Evolutionary conservation across 2,888 invertebrate species (phyloP).

Genomic region (Eubasilissa splendida): DNA sequence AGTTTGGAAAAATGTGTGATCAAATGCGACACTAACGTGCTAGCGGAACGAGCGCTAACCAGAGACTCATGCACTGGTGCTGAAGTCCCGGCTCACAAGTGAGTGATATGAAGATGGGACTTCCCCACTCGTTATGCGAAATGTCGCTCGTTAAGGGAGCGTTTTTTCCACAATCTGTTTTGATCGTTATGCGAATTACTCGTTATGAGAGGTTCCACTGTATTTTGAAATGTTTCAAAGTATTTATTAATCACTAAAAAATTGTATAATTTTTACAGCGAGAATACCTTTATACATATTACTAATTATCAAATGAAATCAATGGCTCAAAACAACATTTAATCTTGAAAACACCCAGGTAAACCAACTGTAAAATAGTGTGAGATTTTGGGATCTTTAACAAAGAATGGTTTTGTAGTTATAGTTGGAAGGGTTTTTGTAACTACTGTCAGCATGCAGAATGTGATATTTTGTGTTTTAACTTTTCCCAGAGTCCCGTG

Average conservation of each 20-base stretch:
- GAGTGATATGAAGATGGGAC: no score
- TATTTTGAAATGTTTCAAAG: no score
- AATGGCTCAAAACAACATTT: constrained; percentile 19
- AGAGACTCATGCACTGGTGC: no score
- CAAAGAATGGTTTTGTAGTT: constrained; percentile 37
- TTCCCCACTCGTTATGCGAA: no score
- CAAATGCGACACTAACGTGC: no score
- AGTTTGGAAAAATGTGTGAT: no score
- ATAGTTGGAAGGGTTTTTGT: constrained; percentile 10
- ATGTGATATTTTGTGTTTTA: constrained; percentile 46
- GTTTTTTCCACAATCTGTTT: no score
- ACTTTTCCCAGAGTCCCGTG: constrained; percentile 78
- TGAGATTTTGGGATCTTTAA: constrained; percentile 12
- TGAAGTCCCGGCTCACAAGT: no score
- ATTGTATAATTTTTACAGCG: constrained; percentile 62
- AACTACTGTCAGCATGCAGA: constrained; percentile 41
- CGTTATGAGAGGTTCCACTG: no score
- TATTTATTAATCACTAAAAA: neutral
- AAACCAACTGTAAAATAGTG: constrained; percentile 22
- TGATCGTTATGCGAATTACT: no score
- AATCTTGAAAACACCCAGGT: constrained; percentile 34
- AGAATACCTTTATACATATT: constrained; percentile 71
- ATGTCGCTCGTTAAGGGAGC: no score
- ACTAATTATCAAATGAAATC: constrained; percentile 61
- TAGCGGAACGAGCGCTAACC: no score